A percentile compares a stretch with the other conserved stretches of the same genome.
Evolutionary conservation across 2,113 vertebrate species (phyloP).

Genomic region (Equus przewalskii): DNA sequence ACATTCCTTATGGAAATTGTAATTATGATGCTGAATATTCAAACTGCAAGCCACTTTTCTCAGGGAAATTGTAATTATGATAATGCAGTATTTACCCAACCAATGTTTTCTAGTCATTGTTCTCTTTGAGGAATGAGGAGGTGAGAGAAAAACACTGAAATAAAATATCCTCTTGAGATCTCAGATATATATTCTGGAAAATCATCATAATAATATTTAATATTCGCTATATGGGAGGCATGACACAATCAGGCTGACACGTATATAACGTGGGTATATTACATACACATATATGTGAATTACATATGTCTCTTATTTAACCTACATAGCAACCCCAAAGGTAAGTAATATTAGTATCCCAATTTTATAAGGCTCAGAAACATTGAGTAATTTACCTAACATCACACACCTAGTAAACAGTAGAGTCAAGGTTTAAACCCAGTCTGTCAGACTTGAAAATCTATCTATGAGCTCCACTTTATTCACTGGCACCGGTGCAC

Average conservation of each 20-base stretch:
- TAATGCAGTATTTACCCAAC: slow-evolving; percentile 78
- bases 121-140: slow-evolving; percentile 70
- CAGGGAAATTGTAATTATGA: slow-evolving; percentile 77
- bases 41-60: slow-evolving; percentile 76
- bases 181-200: neutral
- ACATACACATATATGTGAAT: neutral
- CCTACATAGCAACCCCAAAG: neutral
- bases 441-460: neutral
- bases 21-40: slow-evolving; percentile 71
- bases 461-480: neutral
- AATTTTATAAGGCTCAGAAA: neutral
- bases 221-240: neutral
- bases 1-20: slow-evolving; percentile 72
- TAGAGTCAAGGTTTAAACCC: neutral
- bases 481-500: neutral
- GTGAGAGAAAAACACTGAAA: slow-evolving; percentile 65
- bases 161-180: slow-evolving; percentile 40
- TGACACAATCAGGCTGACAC: neutral
- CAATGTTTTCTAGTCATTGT: slow-evolving; percentile 72
- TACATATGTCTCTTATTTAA: neutral
- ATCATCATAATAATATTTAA: neutral
- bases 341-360: neutral
- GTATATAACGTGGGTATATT: neutral
- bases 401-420: neutral
- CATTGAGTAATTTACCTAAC: neutral